Evolutionary conservation across 2,888 invertebrate species (phyloP), one percentile per base, ranked within the genome.

Genomic region (Galerucella nymphaeae): DNA sequence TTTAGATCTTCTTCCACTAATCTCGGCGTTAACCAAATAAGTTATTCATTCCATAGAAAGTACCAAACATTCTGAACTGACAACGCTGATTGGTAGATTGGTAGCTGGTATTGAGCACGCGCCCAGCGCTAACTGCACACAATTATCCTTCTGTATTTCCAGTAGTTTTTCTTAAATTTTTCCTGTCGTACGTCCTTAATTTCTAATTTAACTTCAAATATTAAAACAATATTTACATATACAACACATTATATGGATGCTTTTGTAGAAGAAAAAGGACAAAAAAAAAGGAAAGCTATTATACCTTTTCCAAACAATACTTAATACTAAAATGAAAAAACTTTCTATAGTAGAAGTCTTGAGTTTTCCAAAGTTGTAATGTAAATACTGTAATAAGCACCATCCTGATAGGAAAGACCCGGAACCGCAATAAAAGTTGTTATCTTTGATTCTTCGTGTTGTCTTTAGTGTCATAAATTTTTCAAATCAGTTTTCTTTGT

Each of bases 401-500:
- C 61, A 62, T 62, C 41, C 61, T 42, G 61, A 62, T 62, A 62
- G 41, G 61, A 18, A 61, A 42, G 61, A 38, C 61, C 61, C 61
- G 59, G 42, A 18, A 62, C 61, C 61, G 61, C 61, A 62, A 62
- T 62, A 62, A 62, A 62, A 62, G 61, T 62, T 62, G 61, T 62
- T 62, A 62, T 62, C 61, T 62, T 62, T 62, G 61, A 62, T 62
- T 62, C 61, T 62, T 62, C 61, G 61, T 62, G 61, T 62, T 62
- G 61, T 62, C 42, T 62, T 62, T 62, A 62, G 61, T 62, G 61
- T 62, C 61, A 62, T 62, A 62, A 62, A 62, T 62, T 62, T 53
- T 62, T 62, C 61, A 62, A 62, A 62, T 62, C 61, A 62, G 61
- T 62, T 62, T 62, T 62, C 61, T 62, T 62, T 62, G 61, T 62